Conservation (phyloP, 2,888 invertebrate species). For the Schrankia costaestrigalis region DNA sequence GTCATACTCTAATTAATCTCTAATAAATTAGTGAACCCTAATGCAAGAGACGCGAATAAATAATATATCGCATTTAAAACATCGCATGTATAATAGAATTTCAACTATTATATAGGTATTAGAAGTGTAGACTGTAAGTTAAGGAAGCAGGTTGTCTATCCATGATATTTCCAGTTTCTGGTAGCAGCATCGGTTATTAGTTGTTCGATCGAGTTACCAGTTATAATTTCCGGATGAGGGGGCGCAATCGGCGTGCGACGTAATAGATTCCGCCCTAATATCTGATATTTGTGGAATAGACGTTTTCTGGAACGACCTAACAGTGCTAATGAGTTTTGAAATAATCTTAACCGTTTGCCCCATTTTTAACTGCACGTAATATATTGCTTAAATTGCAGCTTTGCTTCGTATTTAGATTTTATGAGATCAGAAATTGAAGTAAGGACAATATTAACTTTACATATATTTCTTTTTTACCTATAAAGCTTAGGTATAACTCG, state of each 20-base stretch:
- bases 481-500: too few species aligned
- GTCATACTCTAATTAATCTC: too few species aligned
- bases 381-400: neutral
- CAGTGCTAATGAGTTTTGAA: slow-evolving; percentile 19
- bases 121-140: too few species aligned
- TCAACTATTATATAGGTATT: too few species aligned
- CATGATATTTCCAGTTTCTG: slow-evolving; percentile 19
- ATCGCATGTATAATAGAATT: too few species aligned
- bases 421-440: neutral
- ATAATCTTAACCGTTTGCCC: too few species aligned
- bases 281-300: slow-evolving; percentile 29
- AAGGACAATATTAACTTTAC: neutral
- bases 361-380: too few species aligned
- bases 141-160: too few species aligned
- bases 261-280: slow-evolving; percentile 40
- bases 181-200: slow-evolving; percentile 15
- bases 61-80: too few species aligned
- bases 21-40: too few species aligned
- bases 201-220: slow-evolving; percentile 36
- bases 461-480: neutral
- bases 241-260: slow-evolving; percentile 29
- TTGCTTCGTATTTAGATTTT: neutral
- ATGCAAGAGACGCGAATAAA: too few species aligned
- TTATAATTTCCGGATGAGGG: slow-evolving; percentile 43
- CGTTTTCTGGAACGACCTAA: slow-evolving; percentile 13